These are phyloP conservation scores for Pasiphila rectangulata DNA, from an alignment of 2,888 invertebrate species.

Conservation along the genomic window DNA sequence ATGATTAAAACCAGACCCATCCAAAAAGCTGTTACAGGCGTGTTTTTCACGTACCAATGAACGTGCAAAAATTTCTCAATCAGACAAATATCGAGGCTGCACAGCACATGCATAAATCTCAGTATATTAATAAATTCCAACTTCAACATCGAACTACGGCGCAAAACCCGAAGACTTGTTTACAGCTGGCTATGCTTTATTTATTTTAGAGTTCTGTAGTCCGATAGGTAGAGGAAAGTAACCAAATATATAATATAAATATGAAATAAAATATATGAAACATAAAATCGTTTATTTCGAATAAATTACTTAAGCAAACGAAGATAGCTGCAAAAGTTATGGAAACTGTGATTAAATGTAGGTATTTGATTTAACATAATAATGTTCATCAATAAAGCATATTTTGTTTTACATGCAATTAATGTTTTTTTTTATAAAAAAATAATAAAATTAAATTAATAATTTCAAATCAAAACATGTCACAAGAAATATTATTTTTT, in stretches of 20 bases:
- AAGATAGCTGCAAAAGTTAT: neutral
- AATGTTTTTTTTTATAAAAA: no score
- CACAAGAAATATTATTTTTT: no score
- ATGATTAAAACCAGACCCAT: no score
- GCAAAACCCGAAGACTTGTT: neutral
- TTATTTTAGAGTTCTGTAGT: neutral
- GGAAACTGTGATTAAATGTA: neutral
- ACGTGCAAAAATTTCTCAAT: neutral
- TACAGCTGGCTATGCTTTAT: neutral
- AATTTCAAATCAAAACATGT: no score
- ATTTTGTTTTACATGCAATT: no score
- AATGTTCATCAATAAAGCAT: no score
- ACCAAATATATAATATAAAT: neutral
- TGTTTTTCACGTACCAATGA: neutral
- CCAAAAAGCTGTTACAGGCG: neutral
- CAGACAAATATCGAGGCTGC: neutral
- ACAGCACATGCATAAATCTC: neutral
- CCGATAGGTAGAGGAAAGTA: no score
- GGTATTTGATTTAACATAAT: neutral
- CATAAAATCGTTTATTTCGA: neutral
- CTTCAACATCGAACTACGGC: neutral
- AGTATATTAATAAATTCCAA: slow-evolving; percentile 4
- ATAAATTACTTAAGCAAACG: no score
- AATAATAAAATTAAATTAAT: no score
- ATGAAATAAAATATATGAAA: neutral